Percentiles rank a stretch among this genome's conserved stretches.
Evolutionary conservation across 1,140 invertebrate genomes (phyloP).

Genomic region (Sitophilus oryzae): DNA sequence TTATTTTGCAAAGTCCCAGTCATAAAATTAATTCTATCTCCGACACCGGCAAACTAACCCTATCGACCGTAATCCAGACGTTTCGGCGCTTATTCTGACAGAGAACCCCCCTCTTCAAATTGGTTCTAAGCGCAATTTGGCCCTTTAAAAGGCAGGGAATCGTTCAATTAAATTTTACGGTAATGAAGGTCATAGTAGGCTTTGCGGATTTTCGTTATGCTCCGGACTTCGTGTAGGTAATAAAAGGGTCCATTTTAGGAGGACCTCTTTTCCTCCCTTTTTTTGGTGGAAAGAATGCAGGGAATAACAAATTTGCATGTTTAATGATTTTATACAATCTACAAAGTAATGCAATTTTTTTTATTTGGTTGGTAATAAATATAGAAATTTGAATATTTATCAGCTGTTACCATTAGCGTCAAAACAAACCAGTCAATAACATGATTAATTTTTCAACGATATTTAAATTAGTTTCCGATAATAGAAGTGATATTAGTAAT

Average conservation of each 20-base stretch:
- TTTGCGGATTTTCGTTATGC: constrained; percentile 13
- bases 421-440: too few species aligned
- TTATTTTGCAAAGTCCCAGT: not conserved
- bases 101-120: not conserved
- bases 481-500: too few species aligned
- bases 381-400: too few species aligned
- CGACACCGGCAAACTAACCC: not conserved
- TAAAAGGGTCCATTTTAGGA: not conserved
- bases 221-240: not conserved
- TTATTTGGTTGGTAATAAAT: too few species aligned
- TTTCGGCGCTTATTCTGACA: too few species aligned
- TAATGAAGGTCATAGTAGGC: constrained; percentile 16
- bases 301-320: too few species aligned
- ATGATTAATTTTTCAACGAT: too few species aligned
- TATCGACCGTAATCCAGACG: not conserved
- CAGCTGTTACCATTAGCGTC: too few species aligned
- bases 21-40: not conserved
- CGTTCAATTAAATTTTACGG: constrained; percentile 19
- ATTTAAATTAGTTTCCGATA: too few species aligned
- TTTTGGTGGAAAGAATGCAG: too few species aligned
- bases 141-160: constrained; percentile 13
- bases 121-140: not conserved
- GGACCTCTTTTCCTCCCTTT: not conserved
- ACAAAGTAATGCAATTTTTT: too few species aligned
- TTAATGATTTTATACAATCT: too few species aligned